Evolutionary conservation across 2,113 vertebrate species (phyloP), one percentile per base, ranked within the genome.

Genomic region (Ammodytes marinus): DNA sequence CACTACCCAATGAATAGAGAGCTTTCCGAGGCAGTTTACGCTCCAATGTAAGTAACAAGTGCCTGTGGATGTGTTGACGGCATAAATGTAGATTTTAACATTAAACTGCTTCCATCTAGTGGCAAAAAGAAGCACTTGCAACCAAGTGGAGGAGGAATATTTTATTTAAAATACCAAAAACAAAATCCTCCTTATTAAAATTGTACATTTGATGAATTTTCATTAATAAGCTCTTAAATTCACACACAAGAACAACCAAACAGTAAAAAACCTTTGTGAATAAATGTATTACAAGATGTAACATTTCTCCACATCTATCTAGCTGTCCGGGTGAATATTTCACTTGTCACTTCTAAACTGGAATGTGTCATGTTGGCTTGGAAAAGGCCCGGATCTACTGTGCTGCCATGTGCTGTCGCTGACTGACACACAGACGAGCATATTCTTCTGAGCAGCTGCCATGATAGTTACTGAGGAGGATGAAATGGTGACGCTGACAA

Each of bases 61-160:
- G 14, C 13, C 46, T 10, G 47, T 45, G 66, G 17, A 35, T 49
- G 3, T 42, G 11, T 19, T 42, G 37, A 8, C 35, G 60, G 53
- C 1, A 11, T 1, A 11, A 5, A 14, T 14, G 17, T 35, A 9
- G n/a, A 42, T 39, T 73, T 35, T 55, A 45, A 50, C 12, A 45
- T 12, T 43, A 43, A 68, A 57, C 37, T 68, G 73, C 2, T 82
- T 5, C 92, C 92, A 91, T 82, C 91, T 93, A 92, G 83, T 92
- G 91, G 85, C 69, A 0, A 47, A 75, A 82, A n/a, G 0, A 1
- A 73, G 27, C 47, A 76, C 37, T 6, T 43, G 76, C 67, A 84
- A 40, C 47, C 8, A 54, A 8, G 19, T 57, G 35, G 78, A n/a
- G 35, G 5, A 27, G 7, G 3, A 50, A 13, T 0, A 8, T 11